Evolutionary conservation across 2,113 vertebrate genomes (phyloP).

Genomic region (Atherinomorus stipes): DNA sequence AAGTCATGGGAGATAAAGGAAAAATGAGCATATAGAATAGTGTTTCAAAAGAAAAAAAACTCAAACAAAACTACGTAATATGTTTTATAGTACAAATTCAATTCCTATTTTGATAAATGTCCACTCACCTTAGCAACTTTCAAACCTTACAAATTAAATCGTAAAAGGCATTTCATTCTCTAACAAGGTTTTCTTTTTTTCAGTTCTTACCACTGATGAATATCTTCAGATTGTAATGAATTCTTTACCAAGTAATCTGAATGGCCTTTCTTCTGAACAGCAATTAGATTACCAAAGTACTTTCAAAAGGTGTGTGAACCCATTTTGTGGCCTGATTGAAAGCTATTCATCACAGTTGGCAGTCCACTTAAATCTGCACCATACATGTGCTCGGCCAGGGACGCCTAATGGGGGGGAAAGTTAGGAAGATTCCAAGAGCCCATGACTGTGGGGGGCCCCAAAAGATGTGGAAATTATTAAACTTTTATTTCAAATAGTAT

Average conservation of each 20-base stretch:
- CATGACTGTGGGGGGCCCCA: no score
- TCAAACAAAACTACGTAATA: constrained; percentile 34
- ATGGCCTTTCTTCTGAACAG: constrained; percentile 61
- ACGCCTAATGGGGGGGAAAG: no score
- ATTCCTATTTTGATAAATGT: no score
- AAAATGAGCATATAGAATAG: constrained; percentile 1
- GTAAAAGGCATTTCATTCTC: constrained; percentile 50
- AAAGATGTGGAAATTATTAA: no score
- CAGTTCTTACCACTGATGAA: constrained; percentile 44
- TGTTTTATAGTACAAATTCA: no score
- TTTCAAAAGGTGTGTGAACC: constrained; percentile 68
- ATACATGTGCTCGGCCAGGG: no score
- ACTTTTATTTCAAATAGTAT: no score
- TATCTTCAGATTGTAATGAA: constrained; percentile 62
- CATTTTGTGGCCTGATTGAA: constrained; percentile 74
- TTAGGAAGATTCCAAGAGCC: no score
- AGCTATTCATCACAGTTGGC: constrained; percentile 76
- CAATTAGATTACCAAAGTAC: constrained; percentile 68
- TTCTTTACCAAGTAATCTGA: constrained; percentile 51
- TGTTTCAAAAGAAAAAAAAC: background rate
- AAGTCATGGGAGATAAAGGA: constrained; percentile 6
- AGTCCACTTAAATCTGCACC: constrained; percentile 22
- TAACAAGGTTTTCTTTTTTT: constrained; percentile 59
- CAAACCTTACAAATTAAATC: background rate
- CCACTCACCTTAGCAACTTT: constrained; percentile 2